These are phyloP conservation scores for Peromyscus polionotus DNA, from an alignment of 2,113 vertebrate species.

Conservation along the genomic window DNA sequence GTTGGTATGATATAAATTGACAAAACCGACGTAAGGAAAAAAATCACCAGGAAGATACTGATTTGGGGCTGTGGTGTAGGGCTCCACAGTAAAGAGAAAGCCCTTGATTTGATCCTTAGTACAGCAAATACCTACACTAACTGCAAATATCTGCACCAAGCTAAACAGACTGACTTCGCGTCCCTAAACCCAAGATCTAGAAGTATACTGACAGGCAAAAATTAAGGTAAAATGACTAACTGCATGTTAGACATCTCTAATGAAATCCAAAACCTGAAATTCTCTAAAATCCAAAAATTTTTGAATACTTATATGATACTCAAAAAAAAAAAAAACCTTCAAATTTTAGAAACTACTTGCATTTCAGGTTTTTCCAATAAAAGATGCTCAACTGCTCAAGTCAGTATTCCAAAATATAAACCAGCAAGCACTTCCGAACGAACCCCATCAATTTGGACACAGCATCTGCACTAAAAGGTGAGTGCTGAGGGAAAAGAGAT, in stretches of 20 bases:
- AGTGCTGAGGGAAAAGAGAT: not conserved
- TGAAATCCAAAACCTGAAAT: not conserved
- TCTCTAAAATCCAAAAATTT: not conserved
- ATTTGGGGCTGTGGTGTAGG: not conserved
- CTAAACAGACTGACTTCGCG: not conserved
- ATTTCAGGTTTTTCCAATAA: not conserved
- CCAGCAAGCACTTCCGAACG: not conserved
- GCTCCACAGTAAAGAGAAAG: not conserved
- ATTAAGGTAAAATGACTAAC: not conserved
- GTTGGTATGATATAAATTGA: not conserved
- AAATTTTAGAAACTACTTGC: not conserved
- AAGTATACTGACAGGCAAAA: not conserved
- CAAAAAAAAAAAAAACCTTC: not conserved
- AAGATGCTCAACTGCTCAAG: not conserved
- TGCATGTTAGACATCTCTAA: not conserved
- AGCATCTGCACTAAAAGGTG: not conserved
- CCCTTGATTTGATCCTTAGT: not conserved
- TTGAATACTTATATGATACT: not conserved
- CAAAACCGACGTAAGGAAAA: not conserved
- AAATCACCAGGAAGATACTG: not conserved
- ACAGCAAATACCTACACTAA: not conserved
- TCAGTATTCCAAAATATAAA: not conserved
- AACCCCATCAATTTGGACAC: not conserved
- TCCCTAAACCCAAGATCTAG: constrained; percentile 1
- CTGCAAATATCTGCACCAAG: not conserved